These are phyloP conservation scores for Plectropomus leopardus DNA, from an alignment of 2,113 vertebrate species.

Conservation along the genomic window DNA sequence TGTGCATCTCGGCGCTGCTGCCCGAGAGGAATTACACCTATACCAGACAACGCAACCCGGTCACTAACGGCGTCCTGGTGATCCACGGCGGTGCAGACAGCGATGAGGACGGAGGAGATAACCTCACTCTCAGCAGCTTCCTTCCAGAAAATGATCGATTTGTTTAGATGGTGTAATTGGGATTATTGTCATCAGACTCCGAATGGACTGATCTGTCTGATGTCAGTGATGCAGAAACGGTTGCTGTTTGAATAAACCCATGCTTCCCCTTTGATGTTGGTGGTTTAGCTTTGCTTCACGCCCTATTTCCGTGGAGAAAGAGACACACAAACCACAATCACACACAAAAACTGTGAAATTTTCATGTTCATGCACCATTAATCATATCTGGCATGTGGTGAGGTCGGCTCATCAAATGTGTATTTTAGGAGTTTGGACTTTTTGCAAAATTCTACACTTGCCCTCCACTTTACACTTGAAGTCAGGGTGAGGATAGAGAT, in stretches of 20 bases:
- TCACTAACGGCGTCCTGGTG: slow-evolving; percentile 68
- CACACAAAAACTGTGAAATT: background rate
- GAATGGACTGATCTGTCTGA: background rate
- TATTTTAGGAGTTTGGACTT: background rate
- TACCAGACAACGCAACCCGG: slow-evolving; percentile 50
- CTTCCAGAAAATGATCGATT: slow-evolving; percentile 84
- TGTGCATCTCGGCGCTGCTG: slow-evolving; percentile 91
- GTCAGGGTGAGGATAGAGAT: slow-evolving; percentile 33
- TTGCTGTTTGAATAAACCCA: slow-evolving; percentile 29
- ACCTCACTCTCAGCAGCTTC: slow-evolving; percentile 92
- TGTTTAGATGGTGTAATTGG: slow-evolving; percentile 36
- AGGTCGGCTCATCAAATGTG: background rate
- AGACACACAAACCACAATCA: slow-evolving; percentile 28
- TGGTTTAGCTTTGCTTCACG: slow-evolving; percentile 31
- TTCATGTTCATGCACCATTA: slow-evolving; percentile 9
- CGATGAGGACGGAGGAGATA: slow-evolving; percentile 82
- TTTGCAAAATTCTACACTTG: slow-evolving; percentile 24
- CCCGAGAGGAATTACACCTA: slow-evolving; percentile 73
- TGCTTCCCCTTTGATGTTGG: slow-evolving; percentile 49
- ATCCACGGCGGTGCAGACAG: slow-evolving; percentile 58
- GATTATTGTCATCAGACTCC: background rate
- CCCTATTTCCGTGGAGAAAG: slow-evolving; percentile 14
- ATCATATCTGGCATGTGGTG: background rate
- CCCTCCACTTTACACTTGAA: background rate
- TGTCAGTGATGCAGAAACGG: slow-evolving; percentile 32